Base-by-base conservation (phyloP, 2,113 vertebrate genomes). In the Leuciscus idus region DNA sequence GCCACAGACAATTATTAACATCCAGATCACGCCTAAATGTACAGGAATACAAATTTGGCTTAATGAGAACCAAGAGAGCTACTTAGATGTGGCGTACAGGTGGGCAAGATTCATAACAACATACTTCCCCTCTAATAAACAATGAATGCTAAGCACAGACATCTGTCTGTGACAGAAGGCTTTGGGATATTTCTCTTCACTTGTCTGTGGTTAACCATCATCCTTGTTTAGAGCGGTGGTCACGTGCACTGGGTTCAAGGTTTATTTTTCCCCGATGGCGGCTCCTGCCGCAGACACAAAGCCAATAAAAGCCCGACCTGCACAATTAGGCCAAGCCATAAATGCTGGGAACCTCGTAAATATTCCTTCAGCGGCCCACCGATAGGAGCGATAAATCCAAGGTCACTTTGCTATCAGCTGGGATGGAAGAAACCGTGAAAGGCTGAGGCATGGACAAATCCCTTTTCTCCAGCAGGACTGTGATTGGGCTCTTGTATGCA, bases 371-470 rank as follows among this genome's bases (percentile, higher is more conserved):
- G 43, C 85, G 61, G 55, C 72, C 21, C 81, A 46, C 70, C 50
- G 39, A 84, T 59, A 17, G n/a, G 6, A 36, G 64, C 55, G 21
- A 87, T 92, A 91, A 91, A 91, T 90, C 88, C 91, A 92, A 92
- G 92, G 92, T 91, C 91, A 91, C 92, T 91, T 90, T 92, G 85
- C 79, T 64, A 85, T 87, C 75, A 39, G 68, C 87, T 84, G 26
- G 7, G 84, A 83, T 79, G 36, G 85, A 87, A 82, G 23, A 83
- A 83, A 79, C 30, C 66, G 10, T n/a, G 26, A 28, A 59, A 48
- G 28, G 48, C 66, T 83, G 15, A 52, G 50, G n/a, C 9, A 23
- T 66, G 11, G 39, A 66, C 28, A 73, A 83, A 73, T 83, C 81
- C 30, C 64, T 73, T 87, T 77, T 48, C 46, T 62, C 30, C 79